Conservation (phyloP, 1,140 invertebrate genomes). For the Carposina sasakii region DNA sequence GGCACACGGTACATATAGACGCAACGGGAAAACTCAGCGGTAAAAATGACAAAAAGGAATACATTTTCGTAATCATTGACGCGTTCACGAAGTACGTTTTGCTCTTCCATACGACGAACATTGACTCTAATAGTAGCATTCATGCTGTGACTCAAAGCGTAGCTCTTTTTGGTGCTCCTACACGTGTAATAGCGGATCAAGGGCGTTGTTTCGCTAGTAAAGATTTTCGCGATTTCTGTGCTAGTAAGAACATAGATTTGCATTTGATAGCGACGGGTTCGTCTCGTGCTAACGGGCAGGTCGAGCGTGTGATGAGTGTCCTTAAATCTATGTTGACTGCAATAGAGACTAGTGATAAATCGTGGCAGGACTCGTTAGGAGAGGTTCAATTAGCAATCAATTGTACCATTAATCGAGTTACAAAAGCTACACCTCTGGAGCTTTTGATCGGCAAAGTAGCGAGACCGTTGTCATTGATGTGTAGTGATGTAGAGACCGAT, state of each 20-base stretch:
- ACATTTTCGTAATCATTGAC: conserved; percentile 22
- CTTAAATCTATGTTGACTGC: conserved; percentile 34
- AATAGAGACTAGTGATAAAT: neutral
- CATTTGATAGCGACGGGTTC: conserved; percentile 25
- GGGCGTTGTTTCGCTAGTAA: conserved; percentile 1
- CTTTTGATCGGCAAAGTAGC: conserved; percentile 31
- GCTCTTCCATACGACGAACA: conserved; percentile 12
- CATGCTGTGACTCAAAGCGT: neutral
- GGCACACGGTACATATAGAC: neutral
- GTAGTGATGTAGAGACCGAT: conserved; percentile 6
- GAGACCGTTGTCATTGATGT: conserved; percentile 26
- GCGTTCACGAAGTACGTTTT: conserved; percentile 26
- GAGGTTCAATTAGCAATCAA: conserved; percentile 35
- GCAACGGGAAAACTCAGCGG: conserved; percentile 18
- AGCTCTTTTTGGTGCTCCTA: neutral
- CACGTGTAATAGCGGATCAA: neutral
- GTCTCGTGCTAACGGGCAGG: conserved; percentile 23
- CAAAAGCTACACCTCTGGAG: conserved; percentile 28
- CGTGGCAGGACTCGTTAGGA: conserved; percentile 29
- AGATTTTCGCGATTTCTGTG: conserved; percentile 28
- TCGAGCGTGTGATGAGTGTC: neutral
- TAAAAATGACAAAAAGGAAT: conserved; percentile 20
- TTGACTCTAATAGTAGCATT: neutral
- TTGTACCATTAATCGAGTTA: conserved; percentile 18
- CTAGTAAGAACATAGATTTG: conserved; percentile 14